Evolutionary conservation across 2,888 invertebrate species (phyloP).

Genomic region (Dendrolimus houi): DNA sequence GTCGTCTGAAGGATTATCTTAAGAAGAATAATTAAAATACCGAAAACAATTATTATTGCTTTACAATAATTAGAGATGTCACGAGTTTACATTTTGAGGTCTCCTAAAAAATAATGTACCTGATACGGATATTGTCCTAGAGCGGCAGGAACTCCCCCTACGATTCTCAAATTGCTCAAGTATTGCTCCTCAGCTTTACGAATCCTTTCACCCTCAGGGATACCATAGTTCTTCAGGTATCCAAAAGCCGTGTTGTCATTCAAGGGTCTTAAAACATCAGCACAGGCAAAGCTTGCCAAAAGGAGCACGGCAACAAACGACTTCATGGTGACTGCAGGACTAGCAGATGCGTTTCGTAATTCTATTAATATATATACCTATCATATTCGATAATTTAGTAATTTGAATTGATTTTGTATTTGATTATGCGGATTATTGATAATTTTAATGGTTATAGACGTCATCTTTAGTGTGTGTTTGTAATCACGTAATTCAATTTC

Average conservation of each 20-base stretch:
- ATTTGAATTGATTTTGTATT: neutral
- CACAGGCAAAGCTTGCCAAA: slow-evolving; percentile 13
- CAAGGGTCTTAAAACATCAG: slow-evolving; percentile 8
- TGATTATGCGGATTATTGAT: neutral
- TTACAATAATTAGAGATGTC: too few relatives aligned
- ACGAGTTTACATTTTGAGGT: too few relatives aligned
- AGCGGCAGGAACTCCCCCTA: slow-evolving; percentile 33
- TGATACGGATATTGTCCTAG: slow-evolving; percentile 35
- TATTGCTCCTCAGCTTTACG: slow-evolving; percentile 31
- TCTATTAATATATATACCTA: neutral
- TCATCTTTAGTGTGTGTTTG: neutral
- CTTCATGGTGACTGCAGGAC: slow-evolving; percentile 13
- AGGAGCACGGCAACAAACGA: slow-evolving; percentile 12
- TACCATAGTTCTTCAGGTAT: slow-evolving; percentile 29
- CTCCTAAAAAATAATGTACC: slow-evolving; percentile 16
- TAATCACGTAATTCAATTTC: too few relatives aligned
- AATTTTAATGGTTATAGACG: neutral
- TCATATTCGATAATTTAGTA: neutral
- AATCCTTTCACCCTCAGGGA: slow-evolving; percentile 33
- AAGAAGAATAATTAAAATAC: neutral
- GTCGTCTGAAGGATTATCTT: neutral
- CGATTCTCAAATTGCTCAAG: slow-evolving; percentile 26
- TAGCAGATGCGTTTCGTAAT: neutral
- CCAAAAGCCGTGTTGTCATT: slow-evolving; percentile 25
- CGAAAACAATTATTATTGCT: too few relatives aligned